Evolutionary conservation across 2,888 invertebrate species (phyloP), one percentile per base, ranked within the genome.

Genomic region (Lamellibrachia satsuma): DNA sequence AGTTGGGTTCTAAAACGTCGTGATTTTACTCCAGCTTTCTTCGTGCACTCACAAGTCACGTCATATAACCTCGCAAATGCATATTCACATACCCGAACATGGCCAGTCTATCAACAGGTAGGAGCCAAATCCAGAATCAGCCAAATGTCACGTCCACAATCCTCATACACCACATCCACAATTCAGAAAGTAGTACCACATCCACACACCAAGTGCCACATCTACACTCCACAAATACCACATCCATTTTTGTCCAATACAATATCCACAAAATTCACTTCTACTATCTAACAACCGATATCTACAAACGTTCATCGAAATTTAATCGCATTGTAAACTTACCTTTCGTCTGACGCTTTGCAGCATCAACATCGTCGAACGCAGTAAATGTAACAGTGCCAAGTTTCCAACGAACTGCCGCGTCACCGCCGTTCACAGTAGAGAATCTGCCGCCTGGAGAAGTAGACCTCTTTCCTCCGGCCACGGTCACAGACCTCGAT

Each of bases 401-500:
- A n/a, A 75, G 22, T 6, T 75, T 75, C 75, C 75, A 75, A n/a
- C 75, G 75, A 22, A 75, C 75, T 2, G 75, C 75, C 1, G 75
- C 22, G 75, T 75, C 75, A 15, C 75, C 75, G 22, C 75, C 75
- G 22, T 75, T 75, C 75, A 75, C 75, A n/a, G 75, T 75, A 22
- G 75, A 75, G 75, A 75, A 75, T n/a, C 75, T 75, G 6, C 75
- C 75, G 75, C 22, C 15, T 4, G 75, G 75, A 4, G 75, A 75
- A 11, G 15, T 75, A 57, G 94, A 94, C 90, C 92, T 93, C 90
- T 93, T 94, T 11, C 93, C 95, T 8, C 95, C 95, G 15, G 94
- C 94, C 90, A 92, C 95, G 60, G 94, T 95, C 57, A 94, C 94
- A 1, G 95, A 95, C 91, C 93, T 95, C 8, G 93, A 93, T 22